Conservation (phyloP, 1,140 invertebrate genomes). For the Cotesia vestalis region DNA sequence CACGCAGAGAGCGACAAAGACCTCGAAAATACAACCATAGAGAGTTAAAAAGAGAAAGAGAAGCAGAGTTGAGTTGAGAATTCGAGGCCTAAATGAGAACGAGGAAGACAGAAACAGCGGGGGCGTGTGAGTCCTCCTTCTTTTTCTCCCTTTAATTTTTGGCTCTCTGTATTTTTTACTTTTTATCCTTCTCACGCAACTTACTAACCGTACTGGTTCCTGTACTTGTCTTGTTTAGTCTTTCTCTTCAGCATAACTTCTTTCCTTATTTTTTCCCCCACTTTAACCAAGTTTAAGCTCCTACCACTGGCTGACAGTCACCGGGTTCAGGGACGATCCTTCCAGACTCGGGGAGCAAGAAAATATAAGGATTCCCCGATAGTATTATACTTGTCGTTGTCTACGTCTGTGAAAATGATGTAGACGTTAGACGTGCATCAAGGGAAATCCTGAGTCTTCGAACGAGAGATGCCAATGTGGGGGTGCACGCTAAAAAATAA, state of each 20-base stretch:
- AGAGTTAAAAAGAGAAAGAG: constrained; percentile 25
- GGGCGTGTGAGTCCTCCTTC: constrained; percentile 38
- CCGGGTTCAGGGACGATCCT: constrained; percentile 60
- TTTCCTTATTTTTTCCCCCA: constrained; percentile 24
- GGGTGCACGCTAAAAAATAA: constrained; percentile 3
- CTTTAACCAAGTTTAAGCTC: constrained; percentile 20
- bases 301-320: constrained; percentile 16
- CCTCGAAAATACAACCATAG: constrained; percentile 13
- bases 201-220: constrained; percentile 13
- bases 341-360: constrained; percentile 43
- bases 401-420: too few species aligned
- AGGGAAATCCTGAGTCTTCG: not conserved
- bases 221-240: constrained; percentile 36
- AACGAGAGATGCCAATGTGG: not conserved
- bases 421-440: not conserved
- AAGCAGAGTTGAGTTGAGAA: constrained; percentile 16
- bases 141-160: constrained; percentile 23
- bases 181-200: constrained; percentile 22
- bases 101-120: constrained; percentile 37
- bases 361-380: constrained; percentile 27
- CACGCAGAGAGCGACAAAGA: constrained; percentile 31
- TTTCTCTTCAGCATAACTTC: constrained; percentile 16
- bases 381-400: not conserved
- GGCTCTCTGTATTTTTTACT: constrained; percentile 34
- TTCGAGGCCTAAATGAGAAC: constrained; percentile 25